Conservation (phyloP, 2,888 invertebrate species). For the Gymnoscelis rufifasciata region DNA sequence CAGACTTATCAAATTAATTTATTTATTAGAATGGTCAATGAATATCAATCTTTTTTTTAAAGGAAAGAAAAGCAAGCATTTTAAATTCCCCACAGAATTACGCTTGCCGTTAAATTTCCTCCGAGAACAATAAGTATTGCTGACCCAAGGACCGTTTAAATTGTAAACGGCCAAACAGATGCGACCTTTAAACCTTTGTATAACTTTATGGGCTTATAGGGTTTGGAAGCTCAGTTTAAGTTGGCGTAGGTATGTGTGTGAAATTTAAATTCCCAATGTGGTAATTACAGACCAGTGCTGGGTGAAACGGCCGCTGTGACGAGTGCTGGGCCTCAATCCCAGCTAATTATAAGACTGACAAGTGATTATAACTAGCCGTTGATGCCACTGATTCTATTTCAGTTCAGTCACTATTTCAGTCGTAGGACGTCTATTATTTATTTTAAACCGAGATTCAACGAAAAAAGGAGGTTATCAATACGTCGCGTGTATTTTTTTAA, state of each 20-base stretch:
- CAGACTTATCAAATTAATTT: no score
- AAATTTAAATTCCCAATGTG: constrained; percentile 53
- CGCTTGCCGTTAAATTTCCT: constrained; percentile 38
- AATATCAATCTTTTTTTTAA: no score
- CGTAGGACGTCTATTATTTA: no score
- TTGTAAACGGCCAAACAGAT: constrained; percentile 18
- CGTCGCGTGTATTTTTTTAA: no score
- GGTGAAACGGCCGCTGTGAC: constrained; percentile 30
- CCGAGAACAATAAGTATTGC: constrained; percentile 45
- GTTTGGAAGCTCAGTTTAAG: constrained; percentile 21
- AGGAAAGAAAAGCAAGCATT: neutral
- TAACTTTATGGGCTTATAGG: constrained; percentile 15
- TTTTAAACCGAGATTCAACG: no score
- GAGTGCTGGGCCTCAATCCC: no score
- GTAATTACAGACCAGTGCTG: constrained; percentile 51
- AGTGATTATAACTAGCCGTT: no score
- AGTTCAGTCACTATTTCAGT: no score
- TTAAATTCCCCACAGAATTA: constrained; percentile 29
- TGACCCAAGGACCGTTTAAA: constrained; percentile 34
- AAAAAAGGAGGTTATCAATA: no score
- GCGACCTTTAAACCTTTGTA: constrained; percentile 37
- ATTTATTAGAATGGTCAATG: no score
- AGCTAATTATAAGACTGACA: no score
- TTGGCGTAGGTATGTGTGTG: constrained; percentile 31
- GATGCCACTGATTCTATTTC: no score